Evolutionary conservation across 2,888 invertebrate species (phyloP).

Genomic region (Cecidostiba fungosa): DNA sequence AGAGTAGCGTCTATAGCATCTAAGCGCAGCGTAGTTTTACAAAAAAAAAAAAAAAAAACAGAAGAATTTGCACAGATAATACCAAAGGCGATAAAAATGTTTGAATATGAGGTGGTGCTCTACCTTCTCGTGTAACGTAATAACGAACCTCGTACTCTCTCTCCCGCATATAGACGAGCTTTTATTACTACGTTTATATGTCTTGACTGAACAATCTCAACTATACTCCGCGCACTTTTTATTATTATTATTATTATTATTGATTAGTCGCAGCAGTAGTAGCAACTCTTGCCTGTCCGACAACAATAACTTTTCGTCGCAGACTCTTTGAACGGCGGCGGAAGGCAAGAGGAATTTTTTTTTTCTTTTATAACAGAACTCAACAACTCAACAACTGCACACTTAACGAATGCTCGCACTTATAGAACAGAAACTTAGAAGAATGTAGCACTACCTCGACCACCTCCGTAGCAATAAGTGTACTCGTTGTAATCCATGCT

Average conservation of each 20-base stretch:
- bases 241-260: background rate
- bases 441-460: constrained; percentile 74
- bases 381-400: background rate
- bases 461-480: constrained; percentile 79
- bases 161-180: constrained; percentile 61
- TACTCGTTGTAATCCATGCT: constrained; percentile 80
- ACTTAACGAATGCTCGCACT: background rate
- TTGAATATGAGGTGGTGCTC: constrained; percentile 45
- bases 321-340: background rate
- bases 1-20: background rate
- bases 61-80: constrained; percentile 7
- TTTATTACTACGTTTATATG: constrained; percentile 31
- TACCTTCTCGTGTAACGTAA: constrained; percentile 65
- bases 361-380: too few relatives aligned
- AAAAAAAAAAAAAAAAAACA: constrained; percentile 1
- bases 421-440: constrained; percentile 22
- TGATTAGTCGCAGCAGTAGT: background rate
- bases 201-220: constrained; percentile 11
- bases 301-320: background rate
- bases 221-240: constrained; percentile 23
- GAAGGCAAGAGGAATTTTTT: background rate
- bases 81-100: background rate
- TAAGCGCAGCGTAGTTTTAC: background rate
- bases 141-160: constrained; percentile 65
- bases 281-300: background rate